Evolutionary conservation across 2,888 invertebrate species (phyloP), one percentile per base, ranked within the genome.

Genomic region (Psococerastis gibbosa): DNA sequence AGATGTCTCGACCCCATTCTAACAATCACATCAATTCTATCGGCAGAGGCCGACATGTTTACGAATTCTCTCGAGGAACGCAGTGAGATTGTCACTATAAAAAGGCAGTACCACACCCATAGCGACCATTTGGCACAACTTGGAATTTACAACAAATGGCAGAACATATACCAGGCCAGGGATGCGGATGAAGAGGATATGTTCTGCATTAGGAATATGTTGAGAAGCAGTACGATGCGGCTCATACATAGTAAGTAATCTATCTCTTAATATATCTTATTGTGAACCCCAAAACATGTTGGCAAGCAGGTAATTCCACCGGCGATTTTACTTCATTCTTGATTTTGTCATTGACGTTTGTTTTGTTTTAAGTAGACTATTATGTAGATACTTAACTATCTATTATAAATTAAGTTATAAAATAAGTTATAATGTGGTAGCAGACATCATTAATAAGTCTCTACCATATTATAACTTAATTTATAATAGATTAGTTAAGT

Each of bases 61-160:
- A 46, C 52, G 0, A 62, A 66, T 32, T 59, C 64, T 0, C 58
- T 71, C 3, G 59, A 27, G 27, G 27, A 27, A 27, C 27, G 63
- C 0, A 58, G 68, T 35, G 65, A 63, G 48, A 65, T 73, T 8
- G 67, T 71, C 43, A 53, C 58, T 27, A 57, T 66, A 0, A 78
- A 77, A 55, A 52, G 56, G 2, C 50, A 57, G 3, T 73, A 61
- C 56, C 70, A 65, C 44, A 46, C 60, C 0, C 62, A 60, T 0
- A 78, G 78, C 2, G 79, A 79, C 55, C 76, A 78, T 57, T 53
- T 69, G 11, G 70, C 76, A 0, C 41, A 74, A 11, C 65, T 70
- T 52, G 59, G 66, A 56, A 54, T 77, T 6, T 70, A 69, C 48
- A 60, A 65, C 8, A 63, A 70, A 44, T 75, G 62, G 60, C 68